These are phyloP conservation scores for Crenuchus spilurus DNA, from an alignment of 2,797 vertebrate species.

Conservation along the genomic window DNA sequence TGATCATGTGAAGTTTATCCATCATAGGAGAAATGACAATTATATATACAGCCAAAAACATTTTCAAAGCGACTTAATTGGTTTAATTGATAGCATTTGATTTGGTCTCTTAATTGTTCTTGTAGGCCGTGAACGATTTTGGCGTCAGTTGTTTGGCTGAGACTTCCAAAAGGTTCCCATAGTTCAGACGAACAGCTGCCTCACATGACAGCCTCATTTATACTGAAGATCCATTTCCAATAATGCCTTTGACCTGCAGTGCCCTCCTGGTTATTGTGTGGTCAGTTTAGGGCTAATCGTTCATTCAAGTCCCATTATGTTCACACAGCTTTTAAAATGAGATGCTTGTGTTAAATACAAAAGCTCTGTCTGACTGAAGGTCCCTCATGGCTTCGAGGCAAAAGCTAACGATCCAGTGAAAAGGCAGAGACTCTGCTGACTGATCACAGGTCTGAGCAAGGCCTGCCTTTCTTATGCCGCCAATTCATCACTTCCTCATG, in stretches of 20 bases:
- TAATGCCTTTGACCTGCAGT: background rate
- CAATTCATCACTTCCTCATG: background rate
- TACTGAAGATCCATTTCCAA: background rate
- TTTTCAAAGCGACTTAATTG: too few relatives aligned
- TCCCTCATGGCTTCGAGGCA: background rate
- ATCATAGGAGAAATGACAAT: too few relatives aligned
- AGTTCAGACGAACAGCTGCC: too few relatives aligned
- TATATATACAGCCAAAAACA: too few relatives aligned
- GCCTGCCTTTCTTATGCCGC: background rate
- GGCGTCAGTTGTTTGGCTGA: too few relatives aligned
- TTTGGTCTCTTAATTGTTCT: too few relatives aligned
- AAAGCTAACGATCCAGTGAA: background rate
- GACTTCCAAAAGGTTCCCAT: too few relatives aligned
- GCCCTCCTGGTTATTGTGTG: background rate
- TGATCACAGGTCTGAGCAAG: background rate
- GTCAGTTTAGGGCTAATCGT: background rate
- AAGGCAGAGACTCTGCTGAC: background rate
- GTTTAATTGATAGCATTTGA: too few relatives aligned
- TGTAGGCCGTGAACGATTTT: too few relatives aligned
- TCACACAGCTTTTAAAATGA: background rate
- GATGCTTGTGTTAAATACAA: constrained; percentile 1
- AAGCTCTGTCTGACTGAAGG: background rate
- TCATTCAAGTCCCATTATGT: background rate
- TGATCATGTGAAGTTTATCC: too few relatives aligned
- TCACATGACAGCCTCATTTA: constrained; percentile 12